Conservation (phyloP, 2,888 invertebrate genomes). For the Rhogogaster chlorosoma region DNA sequence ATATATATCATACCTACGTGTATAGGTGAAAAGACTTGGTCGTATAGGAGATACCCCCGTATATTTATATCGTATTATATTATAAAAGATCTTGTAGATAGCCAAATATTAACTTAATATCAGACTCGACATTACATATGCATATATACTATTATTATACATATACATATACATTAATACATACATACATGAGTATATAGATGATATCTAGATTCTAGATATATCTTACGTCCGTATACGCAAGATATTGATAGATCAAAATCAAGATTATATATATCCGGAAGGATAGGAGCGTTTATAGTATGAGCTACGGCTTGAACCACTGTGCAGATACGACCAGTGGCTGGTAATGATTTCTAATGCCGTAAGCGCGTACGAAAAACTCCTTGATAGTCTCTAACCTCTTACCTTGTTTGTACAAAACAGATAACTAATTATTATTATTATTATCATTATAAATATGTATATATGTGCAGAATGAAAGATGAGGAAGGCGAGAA, state of each 20-base stretch:
- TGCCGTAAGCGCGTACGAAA: background rate
- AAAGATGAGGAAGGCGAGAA: background rate
- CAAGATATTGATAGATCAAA: constrained; percentile 11
- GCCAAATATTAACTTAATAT: constrained; percentile 48
- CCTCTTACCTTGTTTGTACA: constrained; percentile 28
- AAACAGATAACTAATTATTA: constrained; percentile 36
- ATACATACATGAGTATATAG: background rate
- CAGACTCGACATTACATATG: background rate
- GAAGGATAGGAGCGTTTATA: background rate
- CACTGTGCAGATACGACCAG: background rate
- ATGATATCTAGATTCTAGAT: background rate
- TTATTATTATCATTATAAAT: constrained; percentile 34
- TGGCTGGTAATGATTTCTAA: background rate
- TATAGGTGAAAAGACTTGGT: background rate
- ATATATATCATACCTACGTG: background rate
- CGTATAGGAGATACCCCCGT: background rate
- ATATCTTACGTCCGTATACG: background rate
- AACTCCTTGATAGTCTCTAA: background rate
- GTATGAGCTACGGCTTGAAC: background rate
- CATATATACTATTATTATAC: background rate
- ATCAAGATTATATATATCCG: background rate
- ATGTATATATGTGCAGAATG: constrained; percentile 23
- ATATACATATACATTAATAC: background rate
- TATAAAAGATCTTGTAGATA: constrained; percentile 40
- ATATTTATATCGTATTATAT: constrained; percentile 20